These are phyloP conservation scores for Netelia melanura DNA, from an alignment of 2,888 invertebrate genomes.

Conservation along the genomic window DNA sequence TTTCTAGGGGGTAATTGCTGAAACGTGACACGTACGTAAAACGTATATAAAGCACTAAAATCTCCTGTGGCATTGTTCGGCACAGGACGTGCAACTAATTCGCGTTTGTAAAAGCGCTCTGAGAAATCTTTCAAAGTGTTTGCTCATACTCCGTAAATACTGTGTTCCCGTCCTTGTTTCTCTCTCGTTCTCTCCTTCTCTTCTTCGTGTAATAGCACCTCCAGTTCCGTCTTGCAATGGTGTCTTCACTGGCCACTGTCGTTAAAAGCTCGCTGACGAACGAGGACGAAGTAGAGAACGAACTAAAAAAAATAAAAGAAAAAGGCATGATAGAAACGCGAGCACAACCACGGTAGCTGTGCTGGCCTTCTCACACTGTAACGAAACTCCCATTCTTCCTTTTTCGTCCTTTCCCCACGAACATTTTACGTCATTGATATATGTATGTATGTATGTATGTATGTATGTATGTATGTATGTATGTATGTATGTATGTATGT, in stretches of 20 bases:
- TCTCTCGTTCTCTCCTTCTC: constrained; percentile 20
- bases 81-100: constrained; percentile 46
- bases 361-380: too few species aligned
- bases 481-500: neutral
- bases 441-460: neutral
- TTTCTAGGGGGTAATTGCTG: constrained; percentile 2
- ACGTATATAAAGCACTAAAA: neutral
- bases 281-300: constrained; percentile 26
- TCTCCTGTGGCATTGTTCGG: constrained; percentile 17
- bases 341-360: neutral
- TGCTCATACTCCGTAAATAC: constrained; percentile 52
- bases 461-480: neutral
- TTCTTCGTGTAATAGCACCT: constrained; percentile 33
- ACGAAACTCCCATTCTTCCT: neutral
- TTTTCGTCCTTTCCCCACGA: neutral
- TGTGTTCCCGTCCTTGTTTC: constrained; percentile 33
- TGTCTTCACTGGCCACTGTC: constrained; percentile 23
- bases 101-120: constrained; percentile 41
- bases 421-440: neutral
- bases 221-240: constrained; percentile 8
- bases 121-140: constrained; percentile 51
- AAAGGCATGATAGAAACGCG: neutral
- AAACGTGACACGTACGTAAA: neutral
- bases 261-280: constrained; percentile 59
- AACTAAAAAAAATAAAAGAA: neutral